A percentile compares a stretch with the other conserved stretches of the same genome.
Evolutionary conservation across 1,140 invertebrate species (phyloP).

Genomic region (Lordiphosa clarofinis): DNA sequence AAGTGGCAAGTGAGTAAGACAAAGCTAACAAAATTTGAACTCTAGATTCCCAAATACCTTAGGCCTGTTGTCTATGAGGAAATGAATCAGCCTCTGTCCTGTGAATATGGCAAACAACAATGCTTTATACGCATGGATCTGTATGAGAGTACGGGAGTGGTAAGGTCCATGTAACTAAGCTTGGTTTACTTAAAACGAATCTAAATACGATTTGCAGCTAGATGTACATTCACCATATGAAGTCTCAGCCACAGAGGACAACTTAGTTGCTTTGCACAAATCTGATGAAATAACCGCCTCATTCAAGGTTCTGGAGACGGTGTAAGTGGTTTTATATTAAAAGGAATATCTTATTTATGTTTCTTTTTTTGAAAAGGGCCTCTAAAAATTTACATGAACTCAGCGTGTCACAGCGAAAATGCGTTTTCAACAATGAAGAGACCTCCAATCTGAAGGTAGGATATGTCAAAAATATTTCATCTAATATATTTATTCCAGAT

Average conservation of each 20-base stretch:
- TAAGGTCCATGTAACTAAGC: conserved; percentile 17
- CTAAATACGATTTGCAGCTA: conserved; percentile 34
- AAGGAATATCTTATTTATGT: conserved; percentile 11
- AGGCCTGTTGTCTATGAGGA: conserved; percentile 48
- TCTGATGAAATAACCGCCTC: conserved; percentile 76
- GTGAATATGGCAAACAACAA: conserved; percentile 73
- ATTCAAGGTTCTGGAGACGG: conserved; percentile 75
- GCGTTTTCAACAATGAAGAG: conserved; percentile 74
- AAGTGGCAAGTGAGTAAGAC: conserved; percentile 48
- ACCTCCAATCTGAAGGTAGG: conserved; percentile 59
- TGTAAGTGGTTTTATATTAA: conserved; percentile 51
- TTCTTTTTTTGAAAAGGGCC: conserved; percentile 38
- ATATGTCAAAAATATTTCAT: no score
- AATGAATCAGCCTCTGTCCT: conserved; percentile 54
- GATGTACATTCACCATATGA: conserved; percentile 78
- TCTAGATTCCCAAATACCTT: not conserved
- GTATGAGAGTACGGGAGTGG: conserved; percentile 72
- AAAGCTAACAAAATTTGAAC: no score
- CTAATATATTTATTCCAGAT: no score
- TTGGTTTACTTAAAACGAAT: no score
- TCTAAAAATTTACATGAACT: conserved; percentile 58
- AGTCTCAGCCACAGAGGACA: conserved; percentile 66
- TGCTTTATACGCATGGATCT: conserved; percentile 77
- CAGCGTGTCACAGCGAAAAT: conserved; percentile 67
- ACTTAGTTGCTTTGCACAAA: conserved; percentile 60